Evolutionary conservation across 2,888 invertebrate species (phyloP).

Genomic region (Diarsia rubi): DNA sequence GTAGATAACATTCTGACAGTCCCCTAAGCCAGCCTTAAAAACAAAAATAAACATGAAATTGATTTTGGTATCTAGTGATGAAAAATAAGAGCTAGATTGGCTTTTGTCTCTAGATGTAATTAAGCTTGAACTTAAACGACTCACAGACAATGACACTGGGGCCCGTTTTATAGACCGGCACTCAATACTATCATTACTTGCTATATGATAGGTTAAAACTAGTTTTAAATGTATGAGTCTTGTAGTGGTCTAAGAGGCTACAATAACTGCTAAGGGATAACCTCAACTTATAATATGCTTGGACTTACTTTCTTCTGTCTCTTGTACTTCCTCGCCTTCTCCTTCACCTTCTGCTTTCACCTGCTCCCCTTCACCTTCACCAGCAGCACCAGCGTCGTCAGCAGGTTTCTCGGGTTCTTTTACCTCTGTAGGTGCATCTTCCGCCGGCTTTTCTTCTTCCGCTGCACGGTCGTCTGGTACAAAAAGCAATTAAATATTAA

Average conservation of each 20-base stretch:
- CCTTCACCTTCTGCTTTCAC: constrained; percentile 61
- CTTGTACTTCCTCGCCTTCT: constrained; percentile 73
- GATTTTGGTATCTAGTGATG: background rate
- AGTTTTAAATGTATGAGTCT: background rate
- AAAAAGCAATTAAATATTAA: background rate
- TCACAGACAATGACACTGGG: too few relatives aligned
- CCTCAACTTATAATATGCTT: background rate
- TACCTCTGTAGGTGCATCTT: background rate
- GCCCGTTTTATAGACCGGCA: background rate
- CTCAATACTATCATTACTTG: background rate
- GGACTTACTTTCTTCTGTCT: constrained; percentile 73
- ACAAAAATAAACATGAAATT: background rate
- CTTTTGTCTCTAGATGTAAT: background rate
- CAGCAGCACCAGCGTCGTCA: constrained; percentile 32
- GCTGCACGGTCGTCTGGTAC: constrained; percentile 27
- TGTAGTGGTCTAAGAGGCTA: too few relatives aligned
- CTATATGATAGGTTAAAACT: background rate
- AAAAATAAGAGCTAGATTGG: background rate
- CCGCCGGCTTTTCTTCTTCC: constrained; percentile 37
- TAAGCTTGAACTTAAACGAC: too few relatives aligned
- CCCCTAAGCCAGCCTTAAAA: too few relatives aligned
- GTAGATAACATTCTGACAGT: too few relatives aligned
- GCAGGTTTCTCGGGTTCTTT: constrained; percentile 67
- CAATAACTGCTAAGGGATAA: too few relatives aligned
- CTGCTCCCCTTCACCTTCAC: constrained; percentile 48